Evolutionary conservation across 2,888 invertebrate species (phyloP).

Genomic region (Teinopalpus imperialis): DNA sequence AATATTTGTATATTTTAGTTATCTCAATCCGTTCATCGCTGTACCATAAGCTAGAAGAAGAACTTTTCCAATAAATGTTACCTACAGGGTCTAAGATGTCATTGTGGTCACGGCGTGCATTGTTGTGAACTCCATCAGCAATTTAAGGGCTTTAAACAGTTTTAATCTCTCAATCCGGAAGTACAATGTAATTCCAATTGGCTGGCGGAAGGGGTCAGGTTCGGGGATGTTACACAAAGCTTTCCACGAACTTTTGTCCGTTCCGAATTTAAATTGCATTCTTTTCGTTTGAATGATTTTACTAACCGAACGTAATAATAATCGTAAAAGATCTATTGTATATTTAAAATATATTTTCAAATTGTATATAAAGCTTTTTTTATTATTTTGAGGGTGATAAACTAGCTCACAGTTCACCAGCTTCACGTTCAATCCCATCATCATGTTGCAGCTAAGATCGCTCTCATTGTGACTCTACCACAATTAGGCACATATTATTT

Average conservation of each 20-base stretch:
- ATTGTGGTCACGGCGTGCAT: slow-evolving; percentile 59
- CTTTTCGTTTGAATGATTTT: slow-evolving; percentile 6
- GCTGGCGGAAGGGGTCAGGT: slow-evolving; percentile 22
- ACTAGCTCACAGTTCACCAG: too few relatives aligned
- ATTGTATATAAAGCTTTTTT: too few relatives aligned
- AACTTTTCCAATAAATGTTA: slow-evolving; percentile 79
- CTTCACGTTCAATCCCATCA: too few relatives aligned
- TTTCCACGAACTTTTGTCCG: slow-evolving; percentile 17
- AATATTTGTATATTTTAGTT: too few relatives aligned
- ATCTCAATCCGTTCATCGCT: slow-evolving; percentile 31
- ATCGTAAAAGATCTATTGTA: too few relatives aligned
- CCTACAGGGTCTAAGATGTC: slow-evolving; percentile 52
- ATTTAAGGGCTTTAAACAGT: slow-evolving; percentile 46
- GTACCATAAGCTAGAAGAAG: slow-evolving; percentile 41
- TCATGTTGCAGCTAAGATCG: too few relatives aligned
- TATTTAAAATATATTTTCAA: too few relatives aligned
- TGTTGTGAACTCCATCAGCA: slow-evolving; percentile 58
- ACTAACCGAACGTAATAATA: too few relatives aligned
- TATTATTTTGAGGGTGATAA: too few relatives aligned
- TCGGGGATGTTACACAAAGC: slow-evolving; percentile 20
- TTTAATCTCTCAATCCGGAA: slow-evolving; percentile 39
- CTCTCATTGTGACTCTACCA: too few relatives aligned
- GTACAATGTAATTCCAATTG: slow-evolving; percentile 32
- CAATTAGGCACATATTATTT: too few relatives aligned
- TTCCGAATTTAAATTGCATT: slow-evolving; percentile 26